Evolutionary conservation across 2,888 invertebrate species (phyloP).

Genomic region (Epirrhoe alternata): DNA sequence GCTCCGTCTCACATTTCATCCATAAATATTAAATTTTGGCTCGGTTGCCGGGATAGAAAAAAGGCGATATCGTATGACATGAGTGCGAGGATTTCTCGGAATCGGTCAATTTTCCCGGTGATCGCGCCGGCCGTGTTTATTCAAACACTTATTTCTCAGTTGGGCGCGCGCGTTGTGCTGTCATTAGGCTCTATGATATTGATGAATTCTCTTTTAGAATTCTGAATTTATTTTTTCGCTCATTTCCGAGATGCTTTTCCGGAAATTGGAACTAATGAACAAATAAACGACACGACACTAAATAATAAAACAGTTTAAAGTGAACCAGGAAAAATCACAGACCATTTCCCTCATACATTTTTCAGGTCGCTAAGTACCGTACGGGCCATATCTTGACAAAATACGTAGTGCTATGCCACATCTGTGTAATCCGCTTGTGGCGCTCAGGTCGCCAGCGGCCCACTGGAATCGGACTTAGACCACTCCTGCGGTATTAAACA

Average conservation of each 20-base stretch:
- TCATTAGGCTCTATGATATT: slow-evolving; percentile 53
- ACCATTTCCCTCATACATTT: slow-evolving; percentile 37
- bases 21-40: slow-evolving; percentile 84
- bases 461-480: slow-evolving; percentile 37
- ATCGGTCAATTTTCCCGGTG: slow-evolving; percentile 83
- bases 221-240: not conserved
- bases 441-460: slow-evolving; percentile 50
- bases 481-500: slow-evolving; percentile 44
- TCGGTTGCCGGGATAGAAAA: slow-evolving; percentile 75
- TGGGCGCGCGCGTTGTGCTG: slow-evolving; percentile 63
- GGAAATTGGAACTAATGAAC: not conserved
- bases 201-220: slow-evolving; percentile 5
- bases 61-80: slow-evolving; percentile 79
- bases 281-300: not conserved
- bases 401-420: slow-evolving; percentile 47
- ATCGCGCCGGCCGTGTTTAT: slow-evolving; percentile 78
- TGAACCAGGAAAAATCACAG: slow-evolving; percentile 19
- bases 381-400: slow-evolving; percentile 55
- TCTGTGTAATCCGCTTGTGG: slow-evolving; percentile 65
- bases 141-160: slow-evolving; percentile 81
- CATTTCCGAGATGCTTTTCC: not conserved
- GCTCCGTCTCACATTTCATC: slow-evolving; percentile 83
- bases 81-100: slow-evolving; percentile 77
- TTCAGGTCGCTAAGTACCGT: slow-evolving; percentile 40
- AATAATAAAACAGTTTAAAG: not conserved